A percentile compares a stretch with the other conserved stretches of the same genome.
These are phyloP conservation scores for Volucella inanis DNA, from an alignment of 2,888 invertebrate genomes.

Conservation along the genomic window DNA sequence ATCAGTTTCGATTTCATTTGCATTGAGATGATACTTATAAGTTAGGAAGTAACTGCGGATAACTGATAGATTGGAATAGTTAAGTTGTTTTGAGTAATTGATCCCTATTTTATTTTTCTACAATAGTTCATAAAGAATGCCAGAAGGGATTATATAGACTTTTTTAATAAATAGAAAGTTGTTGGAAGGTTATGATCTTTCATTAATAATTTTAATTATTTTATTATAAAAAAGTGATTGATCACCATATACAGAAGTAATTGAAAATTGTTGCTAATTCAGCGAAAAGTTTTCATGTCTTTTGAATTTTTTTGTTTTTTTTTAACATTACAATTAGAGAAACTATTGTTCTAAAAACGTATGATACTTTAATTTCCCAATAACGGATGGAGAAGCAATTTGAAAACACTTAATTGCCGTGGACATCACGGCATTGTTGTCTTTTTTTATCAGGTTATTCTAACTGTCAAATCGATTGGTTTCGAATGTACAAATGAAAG, in stretches of 20 bases:
- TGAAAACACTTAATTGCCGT: too few relatives aligned
- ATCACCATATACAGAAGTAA: conserved; percentile 19
- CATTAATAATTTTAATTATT: conserved; percentile 35
- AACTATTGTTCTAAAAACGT: too few relatives aligned
- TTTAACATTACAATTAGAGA: too few relatives aligned
- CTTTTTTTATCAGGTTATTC: too few relatives aligned
- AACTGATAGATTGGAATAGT: conserved; percentile 6
- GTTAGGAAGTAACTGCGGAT: conserved; percentile 49
- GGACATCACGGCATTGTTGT: too few relatives aligned
- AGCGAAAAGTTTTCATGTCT: too few relatives aligned
- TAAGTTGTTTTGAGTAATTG: conserved; percentile 25
- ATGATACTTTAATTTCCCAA: too few relatives aligned
- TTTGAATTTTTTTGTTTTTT: too few relatives aligned
- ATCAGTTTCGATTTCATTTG: conserved; percentile 67
- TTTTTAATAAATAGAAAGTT: conserved; percentile 60
- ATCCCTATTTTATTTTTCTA: conserved; percentile 10
- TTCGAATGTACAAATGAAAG: too few relatives aligned
- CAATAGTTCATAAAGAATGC: conserved; percentile 14
- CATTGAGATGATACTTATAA: conserved; percentile 49
- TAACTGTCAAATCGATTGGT: too few relatives aligned
- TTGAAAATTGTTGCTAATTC: not conserved
- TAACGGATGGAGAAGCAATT: too few relatives aligned
- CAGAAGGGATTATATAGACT: conserved; percentile 20
- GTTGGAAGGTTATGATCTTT: conserved; percentile 14
- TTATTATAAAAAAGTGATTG: conserved; percentile 57